Evolutionary conservation across 2,888 invertebrate species (phyloP), one percentile per base, ranked within the genome.

Genomic region (Cerastis leucographa): DNA sequence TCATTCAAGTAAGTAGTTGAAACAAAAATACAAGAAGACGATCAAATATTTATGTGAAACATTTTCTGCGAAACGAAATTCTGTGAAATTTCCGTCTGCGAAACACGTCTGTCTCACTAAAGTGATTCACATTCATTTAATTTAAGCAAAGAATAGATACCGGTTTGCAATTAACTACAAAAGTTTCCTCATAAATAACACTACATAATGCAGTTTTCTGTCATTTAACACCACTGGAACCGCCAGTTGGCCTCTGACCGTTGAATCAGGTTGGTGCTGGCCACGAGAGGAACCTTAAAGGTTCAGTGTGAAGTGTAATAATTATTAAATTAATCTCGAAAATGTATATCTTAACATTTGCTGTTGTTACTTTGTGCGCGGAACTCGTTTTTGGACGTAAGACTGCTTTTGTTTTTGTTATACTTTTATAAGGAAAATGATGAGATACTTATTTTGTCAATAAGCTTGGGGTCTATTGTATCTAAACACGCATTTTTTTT

Each of bases 381-480:
- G 71, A 49, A 12, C 8, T 65, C 17, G 75, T 80, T 12, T 35
- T 12, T 71, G 81, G 71, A 71, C 65, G 85, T 85, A 72, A 85
- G 85, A 40, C 17, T 19, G 4, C 0, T 61, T 66, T 65, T 51
- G 56, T 72, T 8, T 35, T 44, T 42, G 29, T 14, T 19, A 11
- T 54, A 64, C 44, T 29, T 46, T 70, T 68, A 44, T 68, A 40
- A 8, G 51, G 71, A 72, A 72, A 51, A 71, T 54, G 42, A 7
- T 22, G 1, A 29, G 7, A 71, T 72, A 71, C 71, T 17, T 71
- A 71, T 72, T 72, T 71, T 71, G 71, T 51, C 22, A 51, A 72
- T 51, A 22, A 25, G 25, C 9, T 25, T 71, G 12, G 42, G 29
- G 29, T 22, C 8, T 14, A 14, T 70, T 67, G 46, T 35, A 12